A percentile compares a stretch with the other conserved stretches of the same genome.
These are phyloP conservation scores for Drosophila lutescens DNA, from an alignment of 2,888 invertebrate genomes.

Conservation along the genomic window DNA sequence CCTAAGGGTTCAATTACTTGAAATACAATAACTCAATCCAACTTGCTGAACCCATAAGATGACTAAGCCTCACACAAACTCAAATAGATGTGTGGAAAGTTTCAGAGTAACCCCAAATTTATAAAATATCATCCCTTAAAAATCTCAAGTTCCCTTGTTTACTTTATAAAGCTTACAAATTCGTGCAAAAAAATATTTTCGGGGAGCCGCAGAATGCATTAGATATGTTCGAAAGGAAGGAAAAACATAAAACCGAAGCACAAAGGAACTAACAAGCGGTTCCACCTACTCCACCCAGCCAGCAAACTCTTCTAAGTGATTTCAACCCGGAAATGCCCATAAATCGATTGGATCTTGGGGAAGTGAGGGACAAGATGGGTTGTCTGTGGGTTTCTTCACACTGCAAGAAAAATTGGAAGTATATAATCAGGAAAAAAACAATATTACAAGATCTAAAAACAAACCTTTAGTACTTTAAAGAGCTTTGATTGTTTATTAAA, in stretches of 20 bases:
- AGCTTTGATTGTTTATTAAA: not conserved
- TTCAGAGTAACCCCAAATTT: slow-evolving; percentile 36
- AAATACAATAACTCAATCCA: slow-evolving; percentile 64
- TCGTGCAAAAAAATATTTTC: slow-evolving; percentile 64
- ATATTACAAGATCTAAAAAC: not conserved
- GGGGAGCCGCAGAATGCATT: slow-evolving; percentile 56
- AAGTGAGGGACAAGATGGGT: slow-evolving; percentile 8
- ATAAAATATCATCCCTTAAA: slow-evolving; percentile 47
- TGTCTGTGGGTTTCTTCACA: slow-evolving; percentile 21
- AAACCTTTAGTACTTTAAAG: too few species aligned
- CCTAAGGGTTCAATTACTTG: slow-evolving; percentile 55
- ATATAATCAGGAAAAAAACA: not conserved
- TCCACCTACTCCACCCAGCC: slow-evolving; percentile 10
- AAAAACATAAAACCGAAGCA: slow-evolving; percentile 51
- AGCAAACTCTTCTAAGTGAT: slow-evolving; percentile 71
- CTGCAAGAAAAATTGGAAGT: not conserved
- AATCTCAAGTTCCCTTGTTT: slow-evolving; percentile 54
- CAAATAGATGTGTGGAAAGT: not conserved
- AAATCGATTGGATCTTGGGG: slow-evolving; percentile 62
- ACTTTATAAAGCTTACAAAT: slow-evolving; percentile 77
- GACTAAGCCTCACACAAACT: slow-evolving; percentile 20
- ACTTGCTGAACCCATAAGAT: slow-evolving; percentile 17
- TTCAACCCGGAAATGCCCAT: slow-evolving; percentile 78
- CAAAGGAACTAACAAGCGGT: slow-evolving; percentile 70
- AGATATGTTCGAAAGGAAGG: slow-evolving; percentile 32